Conservation (phyloP, 2,113 vertebrate species). For the Lontra canadensis region DNA sequence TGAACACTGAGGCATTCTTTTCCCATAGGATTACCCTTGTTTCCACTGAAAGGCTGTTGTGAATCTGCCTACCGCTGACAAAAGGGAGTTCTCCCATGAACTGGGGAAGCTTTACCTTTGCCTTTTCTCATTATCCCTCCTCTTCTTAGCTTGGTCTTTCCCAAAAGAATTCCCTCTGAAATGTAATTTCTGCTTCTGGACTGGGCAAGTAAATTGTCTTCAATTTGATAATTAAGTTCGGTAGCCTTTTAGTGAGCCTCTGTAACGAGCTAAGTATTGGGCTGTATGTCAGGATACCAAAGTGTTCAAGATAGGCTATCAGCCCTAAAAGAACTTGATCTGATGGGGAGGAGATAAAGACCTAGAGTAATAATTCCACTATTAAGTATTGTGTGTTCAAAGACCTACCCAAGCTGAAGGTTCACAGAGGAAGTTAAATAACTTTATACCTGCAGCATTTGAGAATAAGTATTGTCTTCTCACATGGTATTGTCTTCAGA, state of each 20-base stretch:
- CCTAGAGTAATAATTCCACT: not conserved
- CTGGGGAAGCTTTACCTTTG: not conserved
- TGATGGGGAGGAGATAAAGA: not conserved
- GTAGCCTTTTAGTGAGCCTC: not conserved
- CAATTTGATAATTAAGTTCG: not conserved
- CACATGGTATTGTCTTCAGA: not conserved
- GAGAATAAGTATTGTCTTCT: not conserved
- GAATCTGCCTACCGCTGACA: not conserved
- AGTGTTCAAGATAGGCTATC: not conserved
- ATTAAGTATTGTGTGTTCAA: not conserved
- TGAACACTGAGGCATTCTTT: not conserved
- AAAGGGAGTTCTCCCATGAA: not conserved
- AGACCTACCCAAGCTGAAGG: not conserved
- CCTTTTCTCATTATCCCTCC: not conserved
- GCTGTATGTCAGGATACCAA: not conserved
- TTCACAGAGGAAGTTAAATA: not conserved
- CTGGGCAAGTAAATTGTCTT: not conserved
- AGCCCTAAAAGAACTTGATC: not conserved
- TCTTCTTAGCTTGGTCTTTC: not conserved
- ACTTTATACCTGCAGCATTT: not conserved
- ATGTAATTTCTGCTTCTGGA: not conserved
- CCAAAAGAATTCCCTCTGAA: not conserved
- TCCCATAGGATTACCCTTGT: not conserved
- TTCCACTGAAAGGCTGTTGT: not conserved
- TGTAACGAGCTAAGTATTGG: not conserved